Conservation (phyloP, 1,140 invertebrate genomes). For the Hesperophylax magnus region DNA sequence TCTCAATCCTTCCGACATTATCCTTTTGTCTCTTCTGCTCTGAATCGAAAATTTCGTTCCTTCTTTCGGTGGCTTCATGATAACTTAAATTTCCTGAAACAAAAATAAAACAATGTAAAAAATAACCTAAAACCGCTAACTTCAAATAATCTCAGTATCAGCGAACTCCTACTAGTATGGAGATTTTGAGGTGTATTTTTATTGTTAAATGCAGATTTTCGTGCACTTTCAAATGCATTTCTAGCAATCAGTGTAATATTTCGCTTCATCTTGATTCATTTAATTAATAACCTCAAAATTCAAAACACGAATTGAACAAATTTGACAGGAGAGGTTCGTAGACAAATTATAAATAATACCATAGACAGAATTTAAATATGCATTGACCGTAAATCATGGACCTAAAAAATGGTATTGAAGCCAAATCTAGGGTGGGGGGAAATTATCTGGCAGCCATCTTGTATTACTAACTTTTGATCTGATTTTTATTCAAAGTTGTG, state of each 20-base stretch:
- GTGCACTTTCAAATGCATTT: slow-evolving; percentile 33
- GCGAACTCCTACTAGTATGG: neutral
- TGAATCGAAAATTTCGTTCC: slow-evolving; percentile 82
- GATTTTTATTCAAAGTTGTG: too few relatives aligned
- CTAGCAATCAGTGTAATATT: slow-evolving; percentile 21
- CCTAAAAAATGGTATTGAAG: too few relatives aligned
- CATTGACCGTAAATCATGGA: too few relatives aligned
- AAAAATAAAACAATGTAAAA: slow-evolving; percentile 24
- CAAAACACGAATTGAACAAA: slow-evolving; percentile 1
- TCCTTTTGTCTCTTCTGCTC: slow-evolving; percentile 83
- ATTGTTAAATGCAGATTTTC: slow-evolving; percentile 2
- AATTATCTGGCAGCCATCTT: too few relatives aligned
- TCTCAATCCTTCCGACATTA: slow-evolving; percentile 87
- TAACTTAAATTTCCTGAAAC: slow-evolving; percentile 65
- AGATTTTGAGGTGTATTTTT: neutral
- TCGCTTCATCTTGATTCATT: slow-evolving; percentile 25
- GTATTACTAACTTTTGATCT: too few relatives aligned
- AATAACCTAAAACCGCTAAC: slow-evolving; percentile 11
- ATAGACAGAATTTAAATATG: neutral
- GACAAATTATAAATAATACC: neutral
- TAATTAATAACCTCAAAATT: slow-evolving; percentile 25
- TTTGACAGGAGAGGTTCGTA: neutral
- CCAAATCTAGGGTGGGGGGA: too few relatives aligned
- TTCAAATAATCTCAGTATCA: neutral
- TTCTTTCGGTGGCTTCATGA: slow-evolving; percentile 66